These are phyloP conservation scores for Muscicapa striata DNA, from an alignment of 2,797 vertebrate genomes.

Conservation along the genomic window DNA sequence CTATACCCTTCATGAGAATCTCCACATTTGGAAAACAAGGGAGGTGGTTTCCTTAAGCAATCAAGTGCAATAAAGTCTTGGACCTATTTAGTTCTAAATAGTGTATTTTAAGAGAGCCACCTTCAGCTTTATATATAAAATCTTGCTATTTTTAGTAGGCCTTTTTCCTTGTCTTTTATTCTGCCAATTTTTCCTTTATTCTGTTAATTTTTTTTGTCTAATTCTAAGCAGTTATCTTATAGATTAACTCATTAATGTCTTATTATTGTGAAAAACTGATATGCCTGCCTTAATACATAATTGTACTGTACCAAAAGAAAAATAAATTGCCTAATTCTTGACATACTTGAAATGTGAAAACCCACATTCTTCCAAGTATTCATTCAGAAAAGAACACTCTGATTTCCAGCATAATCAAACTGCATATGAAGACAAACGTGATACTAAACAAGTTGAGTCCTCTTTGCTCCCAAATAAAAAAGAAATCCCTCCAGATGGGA, in stretches of 20 bases:
- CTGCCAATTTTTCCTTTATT: not conserved
- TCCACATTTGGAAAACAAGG: not conserved
- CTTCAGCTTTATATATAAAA: not conserved
- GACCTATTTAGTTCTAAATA: not conserved
- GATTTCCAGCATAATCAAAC: not conserved
- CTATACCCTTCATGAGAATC: not conserved
- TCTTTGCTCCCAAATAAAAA: not conserved
- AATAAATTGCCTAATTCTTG: not conserved
- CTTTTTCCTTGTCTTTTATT: not conserved
- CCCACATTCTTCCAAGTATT: not conserved
- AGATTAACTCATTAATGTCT: not conserved
- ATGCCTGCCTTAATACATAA: not conserved
- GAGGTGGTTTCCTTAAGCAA: not conserved
- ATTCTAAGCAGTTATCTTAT: not conserved
- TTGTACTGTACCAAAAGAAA: not conserved
- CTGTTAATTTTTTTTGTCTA: not conserved
- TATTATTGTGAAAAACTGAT: not conserved
- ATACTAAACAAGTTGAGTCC: not conserved
- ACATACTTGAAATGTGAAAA: not conserved
- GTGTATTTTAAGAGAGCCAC: not conserved
- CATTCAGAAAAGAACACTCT: not conserved
- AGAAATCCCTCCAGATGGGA: not conserved
- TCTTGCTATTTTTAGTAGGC: not conserved
- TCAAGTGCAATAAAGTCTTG: not conserved
- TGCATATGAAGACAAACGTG: not conserved